Evolutionary conservation across 2,888 invertebrate genomes (phyloP), one percentile per base, ranked within the genome.

Genomic region (Drosophila nigritarsus): DNA sequence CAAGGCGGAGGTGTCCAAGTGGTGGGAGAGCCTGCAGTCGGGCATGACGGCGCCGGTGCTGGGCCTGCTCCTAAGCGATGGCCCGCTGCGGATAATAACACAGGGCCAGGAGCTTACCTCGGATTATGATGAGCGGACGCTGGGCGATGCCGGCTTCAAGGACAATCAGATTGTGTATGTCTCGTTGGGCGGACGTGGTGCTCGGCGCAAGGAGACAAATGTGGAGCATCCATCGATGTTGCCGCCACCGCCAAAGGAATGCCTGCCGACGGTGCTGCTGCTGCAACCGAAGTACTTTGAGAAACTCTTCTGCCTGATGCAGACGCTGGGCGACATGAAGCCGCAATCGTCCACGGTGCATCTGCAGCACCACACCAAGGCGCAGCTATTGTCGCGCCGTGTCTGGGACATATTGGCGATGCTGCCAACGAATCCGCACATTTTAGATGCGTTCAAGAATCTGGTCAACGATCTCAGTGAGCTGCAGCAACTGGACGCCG

Each of bases 391-490:
- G 56, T 98, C 98, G 0, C 95, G 98, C 36, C 95, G 98, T 50
- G 98, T 99, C 0, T 99, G 98, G 99, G 98, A 98, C 90, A 97
- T 98, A 60, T 94, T 99, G 30, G 98, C 98, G 91, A 95, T 98
- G 74, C 94, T 99, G 60, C 98, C 99, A 1, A 97, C 98, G 1
- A 98, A 97, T 93, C 97, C 98, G 0, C 96, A 96, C 5, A 94
- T 98, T 49, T 93, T 98, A 49, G 96, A 97, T 73, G 87, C 92
- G 5, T 98, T 98, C 91, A 96, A 97, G 91, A 96, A 96, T 84
- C 94, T 97, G 3, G 94, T 93, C 4, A 84, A 72, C 40, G 92
- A 93, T 62, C 78, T 92, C 50, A 80, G 72, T 24, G 85, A 89
- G 15, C 81, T 91, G 58, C 93, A 92, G 60, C 80, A 83, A 24